Percentiles rank a stretch among this genome's conserved stretches.
Evolutionary conservation across 2,888 invertebrate species (phyloP).

Genomic region (Ectemnius cavifrons): DNA sequence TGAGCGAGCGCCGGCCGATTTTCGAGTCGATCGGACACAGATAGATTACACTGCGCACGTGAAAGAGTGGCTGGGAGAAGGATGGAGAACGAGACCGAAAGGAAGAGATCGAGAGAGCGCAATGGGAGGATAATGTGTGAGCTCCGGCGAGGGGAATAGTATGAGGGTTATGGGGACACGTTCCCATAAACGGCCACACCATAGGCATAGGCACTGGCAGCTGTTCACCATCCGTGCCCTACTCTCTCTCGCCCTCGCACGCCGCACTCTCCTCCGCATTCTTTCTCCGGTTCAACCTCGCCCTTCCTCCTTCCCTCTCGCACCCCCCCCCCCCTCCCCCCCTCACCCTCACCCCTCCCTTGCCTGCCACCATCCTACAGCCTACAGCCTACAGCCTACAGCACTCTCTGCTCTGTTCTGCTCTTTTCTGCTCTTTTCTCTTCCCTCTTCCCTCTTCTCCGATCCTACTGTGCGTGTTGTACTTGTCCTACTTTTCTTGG

Average conservation of each 20-base stretch:
- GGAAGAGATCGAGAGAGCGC: slow-evolving; percentile 22
- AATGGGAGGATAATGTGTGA: not conserved
- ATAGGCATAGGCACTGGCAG: slow-evolving; percentile 65
- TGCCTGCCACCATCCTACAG: too few relatives aligned
- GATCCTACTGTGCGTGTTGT: too few relatives aligned
- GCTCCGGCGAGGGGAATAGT: slow-evolving; percentile 30
- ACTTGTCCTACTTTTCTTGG: slow-evolving; percentile 11
- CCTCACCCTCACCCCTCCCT: too few relatives aligned
- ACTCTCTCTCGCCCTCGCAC: slow-evolving; percentile 52
- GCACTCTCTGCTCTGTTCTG: slow-evolving; percentile 6
- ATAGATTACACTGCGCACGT: slow-evolving; percentile 48
- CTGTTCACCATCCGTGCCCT: slow-evolving; percentile 74
- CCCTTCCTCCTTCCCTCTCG: slow-evolving; percentile 38
- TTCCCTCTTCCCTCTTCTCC: slow-evolving; percentile 30
- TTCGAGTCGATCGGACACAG: slow-evolving; percentile 52
- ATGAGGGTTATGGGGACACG: slow-evolving; percentile 70
- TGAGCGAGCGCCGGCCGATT: slow-evolving; percentile 17
- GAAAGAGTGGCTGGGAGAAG: slow-evolving; percentile 33
- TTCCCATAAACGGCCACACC: slow-evolving; percentile 65
- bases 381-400: too few relatives aligned
- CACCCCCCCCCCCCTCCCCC: too few relatives aligned
- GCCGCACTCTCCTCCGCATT: slow-evolving; percentile 71
- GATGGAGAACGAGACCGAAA: slow-evolving; percentile 20
- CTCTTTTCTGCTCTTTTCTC: slow-evolving; percentile 33
- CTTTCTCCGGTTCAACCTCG: slow-evolving; percentile 63